These are phyloP conservation scores for Heliconius hewitsoni DNA, from an alignment of 1,140 invertebrate genomes.

Conservation along the genomic window DNA sequence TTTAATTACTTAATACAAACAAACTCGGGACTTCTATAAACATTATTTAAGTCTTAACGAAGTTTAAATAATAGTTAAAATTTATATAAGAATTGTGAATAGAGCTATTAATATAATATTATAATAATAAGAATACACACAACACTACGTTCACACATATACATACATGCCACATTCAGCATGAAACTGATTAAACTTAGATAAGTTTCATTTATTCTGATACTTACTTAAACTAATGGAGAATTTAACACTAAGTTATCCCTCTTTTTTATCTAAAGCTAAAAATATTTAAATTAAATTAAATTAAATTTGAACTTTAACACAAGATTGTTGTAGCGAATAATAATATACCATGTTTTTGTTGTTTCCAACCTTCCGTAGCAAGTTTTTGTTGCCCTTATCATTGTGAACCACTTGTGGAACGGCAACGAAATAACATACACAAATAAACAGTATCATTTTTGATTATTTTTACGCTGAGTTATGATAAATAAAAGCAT, in stretches of 20 bases:
- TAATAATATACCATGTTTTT: not conserved
- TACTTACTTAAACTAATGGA: no score
- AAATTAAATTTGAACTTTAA: not conserved
- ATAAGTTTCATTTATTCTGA: no score
- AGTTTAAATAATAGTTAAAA: not conserved
- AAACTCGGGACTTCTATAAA: constrained; percentile 14
- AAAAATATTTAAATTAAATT: no score
- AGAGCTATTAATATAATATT: not conserved
- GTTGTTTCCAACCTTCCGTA: not conserved
- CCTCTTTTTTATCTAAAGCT: no score
- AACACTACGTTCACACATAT: no score
- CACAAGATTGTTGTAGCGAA: not conserved
- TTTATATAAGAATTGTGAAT: not conserved
- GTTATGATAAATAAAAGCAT: constrained; percentile 24
- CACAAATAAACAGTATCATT: constrained; percentile 49
- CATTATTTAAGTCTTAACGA: not conserved
- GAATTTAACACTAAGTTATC: no score
- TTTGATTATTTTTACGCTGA: constrained; percentile 37
- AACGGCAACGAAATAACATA: constrained; percentile 45
- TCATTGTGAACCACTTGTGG: constrained; percentile 57
- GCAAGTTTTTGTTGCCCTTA: constrained; percentile 25
- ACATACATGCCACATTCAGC: no score
- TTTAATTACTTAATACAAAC: constrained; percentile 51
- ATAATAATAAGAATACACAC: not conserved
- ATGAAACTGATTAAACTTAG: no score